Percentiles rank a stretch among this genome's conserved stretches.
Evolutionary conservation across 2,113 vertebrate genomes (phyloP).

Genomic region (Gavialis gangeticus): DNA sequence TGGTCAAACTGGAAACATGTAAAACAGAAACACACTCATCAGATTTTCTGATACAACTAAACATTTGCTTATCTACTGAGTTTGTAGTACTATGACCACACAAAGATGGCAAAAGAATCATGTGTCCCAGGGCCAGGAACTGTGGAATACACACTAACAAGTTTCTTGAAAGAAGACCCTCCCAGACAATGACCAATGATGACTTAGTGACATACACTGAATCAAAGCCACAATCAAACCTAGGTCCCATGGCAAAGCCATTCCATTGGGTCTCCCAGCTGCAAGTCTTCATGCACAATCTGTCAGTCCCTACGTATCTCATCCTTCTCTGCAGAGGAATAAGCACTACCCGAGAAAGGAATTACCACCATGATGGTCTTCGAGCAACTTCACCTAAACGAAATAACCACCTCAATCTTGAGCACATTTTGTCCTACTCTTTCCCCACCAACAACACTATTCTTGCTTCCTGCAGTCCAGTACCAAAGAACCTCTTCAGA

Average conservation of each 20-base stretch:
- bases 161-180: background rate
- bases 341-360: background rate
- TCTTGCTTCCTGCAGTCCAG: background rate
- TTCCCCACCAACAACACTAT: background rate
- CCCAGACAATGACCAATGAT: background rate
- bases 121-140: background rate
- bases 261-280: background rate
- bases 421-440: too few species aligned
- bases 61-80: background rate
- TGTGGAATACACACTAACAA: background rate
- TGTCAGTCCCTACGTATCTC: background rate
- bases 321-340: background rate
- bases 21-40: background rate
- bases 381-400: background rate
- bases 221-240: background rate
- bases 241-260: background rate
- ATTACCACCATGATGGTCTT: background rate
- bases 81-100: background rate
- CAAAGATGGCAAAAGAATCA: fast-evolving
- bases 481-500: background rate
- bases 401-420: background rate
- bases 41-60: background rate
- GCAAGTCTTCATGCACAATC: background rate
- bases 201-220: background rate
- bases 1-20: background rate